These are phyloP conservation scores for Rhynchonycteris naso DNA, from an alignment of 2,797 vertebrate genomes.

Conservation along the genomic window DNA sequence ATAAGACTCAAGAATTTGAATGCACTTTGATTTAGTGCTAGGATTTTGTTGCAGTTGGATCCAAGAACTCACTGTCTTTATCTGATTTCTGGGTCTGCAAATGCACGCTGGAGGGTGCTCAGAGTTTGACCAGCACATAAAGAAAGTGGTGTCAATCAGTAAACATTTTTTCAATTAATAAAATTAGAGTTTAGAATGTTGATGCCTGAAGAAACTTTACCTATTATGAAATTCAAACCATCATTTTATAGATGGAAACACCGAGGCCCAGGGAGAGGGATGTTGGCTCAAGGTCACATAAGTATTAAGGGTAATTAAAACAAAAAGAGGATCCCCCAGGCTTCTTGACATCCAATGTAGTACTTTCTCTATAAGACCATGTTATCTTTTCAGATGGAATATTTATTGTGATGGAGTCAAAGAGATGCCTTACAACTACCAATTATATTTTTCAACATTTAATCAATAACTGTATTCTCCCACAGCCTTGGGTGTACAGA, in stretches of 20 bases:
- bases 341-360: background rate
- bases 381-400: background rate
- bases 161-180: background rate
- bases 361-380: background rate
- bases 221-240: background rate
- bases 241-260: background rate
- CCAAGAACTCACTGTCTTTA: background rate
- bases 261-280: background rate
- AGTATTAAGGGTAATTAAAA: background rate
- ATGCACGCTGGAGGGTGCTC: background rate
- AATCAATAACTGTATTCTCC: background rate
- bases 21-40: background rate
- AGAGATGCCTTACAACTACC: background rate
- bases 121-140: background rate
- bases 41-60: background rate
- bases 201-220: background rate
- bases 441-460: conserved; percentile 11
- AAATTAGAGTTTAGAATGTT: background rate
- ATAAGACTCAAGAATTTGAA: background rate
- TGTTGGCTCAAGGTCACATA: background rate
- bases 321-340: background rate
- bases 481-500: background rate
- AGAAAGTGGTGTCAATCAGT: background rate
- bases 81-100: background rate
- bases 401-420: conserved; percentile 25